These are phyloP conservation scores for Phylloscopus whistleri DNA, from an alignment of 2,113 vertebrate species.

Conservation along the genomic window DNA sequence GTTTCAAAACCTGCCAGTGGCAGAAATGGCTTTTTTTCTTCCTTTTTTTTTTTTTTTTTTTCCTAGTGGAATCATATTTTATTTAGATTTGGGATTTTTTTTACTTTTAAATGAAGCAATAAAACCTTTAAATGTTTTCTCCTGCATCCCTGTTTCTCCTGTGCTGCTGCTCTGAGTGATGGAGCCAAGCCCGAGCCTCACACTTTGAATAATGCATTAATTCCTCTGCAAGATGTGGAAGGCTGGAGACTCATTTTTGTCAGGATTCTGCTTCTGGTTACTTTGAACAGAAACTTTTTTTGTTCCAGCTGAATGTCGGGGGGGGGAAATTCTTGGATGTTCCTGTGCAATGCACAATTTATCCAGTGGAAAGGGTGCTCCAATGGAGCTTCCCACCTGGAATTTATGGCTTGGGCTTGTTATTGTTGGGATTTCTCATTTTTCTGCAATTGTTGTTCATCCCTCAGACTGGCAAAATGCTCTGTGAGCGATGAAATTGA, in stretches of 20 bases:
- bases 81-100: neutral
- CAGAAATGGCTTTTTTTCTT: neutral
- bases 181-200: neutral
- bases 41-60: neutral
- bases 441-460: neutral
- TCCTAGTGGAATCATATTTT: neutral
- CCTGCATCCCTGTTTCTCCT: neutral
- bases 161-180: neutral
- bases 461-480: neutral
- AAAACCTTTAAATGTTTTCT: neutral
- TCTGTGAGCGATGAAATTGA: neutral
- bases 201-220: constrained; percentile 33
- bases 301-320: neutral
- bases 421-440: rapidly evolving
- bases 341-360: neutral
- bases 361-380: neutral
- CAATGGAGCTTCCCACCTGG: neutral
- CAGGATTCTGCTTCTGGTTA: neutral
- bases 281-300: neutral
- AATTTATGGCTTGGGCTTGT: neutral
- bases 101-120: neutral
- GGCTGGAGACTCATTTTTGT: neutral
- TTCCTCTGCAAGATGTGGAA: neutral
- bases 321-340: neutral
- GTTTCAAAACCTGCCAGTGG: neutral